A percentile compares a stretch with the other conserved stretches of the same genome.
Evolutionary conservation across 2,888 invertebrate genomes (phyloP).

Genomic region (Temnothorax rugatulus): DNA sequence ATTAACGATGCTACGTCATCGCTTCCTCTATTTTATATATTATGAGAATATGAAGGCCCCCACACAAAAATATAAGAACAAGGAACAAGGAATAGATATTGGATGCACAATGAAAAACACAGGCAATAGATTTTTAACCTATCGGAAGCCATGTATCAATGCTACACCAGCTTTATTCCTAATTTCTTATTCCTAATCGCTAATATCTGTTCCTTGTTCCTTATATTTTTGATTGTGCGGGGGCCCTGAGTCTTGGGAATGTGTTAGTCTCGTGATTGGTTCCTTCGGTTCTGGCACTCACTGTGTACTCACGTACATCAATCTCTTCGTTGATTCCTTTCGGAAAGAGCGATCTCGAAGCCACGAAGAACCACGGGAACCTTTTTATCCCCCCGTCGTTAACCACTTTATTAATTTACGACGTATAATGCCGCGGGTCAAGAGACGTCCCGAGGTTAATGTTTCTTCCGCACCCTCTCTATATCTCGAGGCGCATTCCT

Average conservation of each 20-base stretch:
- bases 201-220: too few species aligned
- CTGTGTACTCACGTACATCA: slow-evolving; percentile 27
- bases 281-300: neutral
- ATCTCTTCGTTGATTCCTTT: slow-evolving; percentile 45
- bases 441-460: slow-evolving; percentile 72
- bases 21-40: neutral
- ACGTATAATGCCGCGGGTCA: slow-evolving; percentile 77
- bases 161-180: too few species aligned
- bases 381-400: slow-evolving; percentile 77
- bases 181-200: too few species aligned
- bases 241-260: neutral
- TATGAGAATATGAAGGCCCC: neutral
- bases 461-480: slow-evolving; percentile 68
- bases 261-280: slow-evolving; percentile 18
- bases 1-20: slow-evolving; percentile 19
- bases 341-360: slow-evolving; percentile 33
- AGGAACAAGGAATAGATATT: too few species aligned
- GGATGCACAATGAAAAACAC: too few species aligned
- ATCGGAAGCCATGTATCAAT: too few species aligned
- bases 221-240: too few species aligned
- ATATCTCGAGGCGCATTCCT: slow-evolving; percentile 47
- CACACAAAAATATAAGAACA: too few species aligned
- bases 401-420: slow-evolving; percentile 83
- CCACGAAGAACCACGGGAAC: slow-evolving; percentile 61
- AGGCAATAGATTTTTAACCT: too few species aligned